Evolutionary conservation across 2,113 vertebrate genomes (phyloP), one percentile per base, ranked within the genome.

Genomic region (Rhagologus leucostigma): DNA sequence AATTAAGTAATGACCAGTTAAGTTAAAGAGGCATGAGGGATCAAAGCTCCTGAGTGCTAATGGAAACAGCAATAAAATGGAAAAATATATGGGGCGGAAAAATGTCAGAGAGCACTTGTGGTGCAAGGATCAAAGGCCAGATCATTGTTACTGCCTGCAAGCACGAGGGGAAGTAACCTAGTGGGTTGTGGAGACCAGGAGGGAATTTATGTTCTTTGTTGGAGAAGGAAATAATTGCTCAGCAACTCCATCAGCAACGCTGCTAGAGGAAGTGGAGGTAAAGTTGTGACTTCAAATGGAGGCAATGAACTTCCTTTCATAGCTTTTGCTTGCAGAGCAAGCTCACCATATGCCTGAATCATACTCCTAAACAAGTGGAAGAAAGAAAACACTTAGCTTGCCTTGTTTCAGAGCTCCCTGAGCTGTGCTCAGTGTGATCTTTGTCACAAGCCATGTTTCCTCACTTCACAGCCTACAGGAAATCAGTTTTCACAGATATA

Each of bases 151-250:
- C 59, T 53, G 55, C 68, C 33, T 67, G 56, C 60, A 59, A 70
- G 46, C 30, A 10, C 0, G 2, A 93, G 35, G 30, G 86, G 92
- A 97, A 95, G 76, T 15, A 96, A 93, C 33, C 32, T 52, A 74
- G 79, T 32, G 68, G 85, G 85, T 42, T 70, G 46, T 13, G 64
- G 60, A 92, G 75, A 87, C n/a, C 60, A 89, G 70, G 53, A 94
- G 52, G 50, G 82, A 91, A 85, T 89, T 69, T 44, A 52, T 68
- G 60, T 59, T 70, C 84, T 88, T 86, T 67, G 75, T 4, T 86
- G 90, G 82, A 94, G 81, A 90, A 94, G 91, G 89, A 96, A 91
- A 94, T 42, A 92, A 92, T 94, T 89, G 69, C 59, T 95, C 92
- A 96, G 87, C 84, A 96, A 41, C 60, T 93, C 49, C 47, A 82